phyloP scores from a whole-genome alignment of 2,113 vertebrate genomes.

The Crocuta crocuta region DNA sequence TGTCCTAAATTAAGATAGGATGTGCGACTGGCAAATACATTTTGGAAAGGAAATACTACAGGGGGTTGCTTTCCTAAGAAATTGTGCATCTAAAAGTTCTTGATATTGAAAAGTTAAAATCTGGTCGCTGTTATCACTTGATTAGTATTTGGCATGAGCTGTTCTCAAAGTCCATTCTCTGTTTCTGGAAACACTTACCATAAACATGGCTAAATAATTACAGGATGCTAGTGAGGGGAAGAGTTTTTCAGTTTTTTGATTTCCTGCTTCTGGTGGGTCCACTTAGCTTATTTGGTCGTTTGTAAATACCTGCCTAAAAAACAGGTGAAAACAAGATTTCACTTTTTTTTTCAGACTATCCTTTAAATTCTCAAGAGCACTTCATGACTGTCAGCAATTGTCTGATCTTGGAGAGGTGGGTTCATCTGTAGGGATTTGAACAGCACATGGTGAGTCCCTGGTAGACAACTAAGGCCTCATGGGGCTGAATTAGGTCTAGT shows the following conservation, averaged over 20 bases:
- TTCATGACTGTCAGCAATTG: neutral
- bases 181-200: neutral
- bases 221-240: conserved; percentile 11
- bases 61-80: neutral
- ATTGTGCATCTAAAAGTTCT: neutral
- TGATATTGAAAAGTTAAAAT: neutral
- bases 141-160: conserved; percentile 16
- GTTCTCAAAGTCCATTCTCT: neutral
- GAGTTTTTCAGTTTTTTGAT: neutral
- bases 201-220: conserved; percentile 54
- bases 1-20: neutral
- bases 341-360: neutral
- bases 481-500: neutral
- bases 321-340: neutral
- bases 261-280: conserved; percentile 28
- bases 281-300: neutral
- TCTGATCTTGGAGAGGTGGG: neutral
- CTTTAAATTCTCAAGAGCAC: neutral
- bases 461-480: neutral
- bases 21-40: neutral
- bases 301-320: conserved; percentile 36
- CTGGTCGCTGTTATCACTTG: neutral
- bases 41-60: neutral
- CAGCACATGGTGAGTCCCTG: neutral
- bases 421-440: conserved; percentile 7